Evolutionary conservation across 2,113 vertebrate species (phyloP).

Genomic region (Gymnorhina tibicen): DNA sequence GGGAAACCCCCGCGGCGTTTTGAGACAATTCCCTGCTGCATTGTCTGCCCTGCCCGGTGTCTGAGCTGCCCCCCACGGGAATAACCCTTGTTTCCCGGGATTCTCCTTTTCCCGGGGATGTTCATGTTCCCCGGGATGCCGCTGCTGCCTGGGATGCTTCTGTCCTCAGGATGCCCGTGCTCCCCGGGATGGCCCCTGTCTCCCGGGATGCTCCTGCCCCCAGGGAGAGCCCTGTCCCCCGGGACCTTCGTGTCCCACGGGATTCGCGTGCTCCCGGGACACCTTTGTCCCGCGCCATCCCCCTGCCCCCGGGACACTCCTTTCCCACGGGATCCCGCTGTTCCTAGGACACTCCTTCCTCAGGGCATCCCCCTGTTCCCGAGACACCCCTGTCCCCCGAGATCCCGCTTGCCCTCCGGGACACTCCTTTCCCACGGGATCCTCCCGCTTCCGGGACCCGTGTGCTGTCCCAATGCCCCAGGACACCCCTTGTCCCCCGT

Average conservation of each 20-base stretch:
- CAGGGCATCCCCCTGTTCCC: background rate
- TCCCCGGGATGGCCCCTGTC: background rate
- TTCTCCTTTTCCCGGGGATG: too few species aligned
- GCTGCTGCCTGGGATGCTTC: background rate
- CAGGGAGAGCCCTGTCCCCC: background rate
- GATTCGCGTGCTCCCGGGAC: too few species aligned
- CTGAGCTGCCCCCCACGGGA: background rate
- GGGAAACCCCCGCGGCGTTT: background rate
- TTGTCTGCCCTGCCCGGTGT: fast-evolving
- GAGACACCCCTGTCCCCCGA: too few species aligned
- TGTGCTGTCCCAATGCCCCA: background rate
- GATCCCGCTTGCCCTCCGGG: too few species aligned
- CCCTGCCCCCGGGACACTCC: too few species aligned
- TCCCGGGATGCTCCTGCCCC: background rate
- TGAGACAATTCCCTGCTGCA: background rate
- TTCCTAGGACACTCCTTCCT: too few species aligned
- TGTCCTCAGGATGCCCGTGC: background rate
- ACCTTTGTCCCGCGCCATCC: background rate
- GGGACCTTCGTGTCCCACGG: background rate
- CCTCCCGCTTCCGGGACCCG: background rate
- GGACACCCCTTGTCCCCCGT: background rate
- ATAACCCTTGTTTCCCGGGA: background rate
- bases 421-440: background rate
- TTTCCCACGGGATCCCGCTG: background rate
- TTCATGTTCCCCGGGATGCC: background rate